These are phyloP conservation scores for Rhincodon typus DNA, from an alignment of 2,797 vertebrate genomes.

Conservation along the genomic window DNA sequence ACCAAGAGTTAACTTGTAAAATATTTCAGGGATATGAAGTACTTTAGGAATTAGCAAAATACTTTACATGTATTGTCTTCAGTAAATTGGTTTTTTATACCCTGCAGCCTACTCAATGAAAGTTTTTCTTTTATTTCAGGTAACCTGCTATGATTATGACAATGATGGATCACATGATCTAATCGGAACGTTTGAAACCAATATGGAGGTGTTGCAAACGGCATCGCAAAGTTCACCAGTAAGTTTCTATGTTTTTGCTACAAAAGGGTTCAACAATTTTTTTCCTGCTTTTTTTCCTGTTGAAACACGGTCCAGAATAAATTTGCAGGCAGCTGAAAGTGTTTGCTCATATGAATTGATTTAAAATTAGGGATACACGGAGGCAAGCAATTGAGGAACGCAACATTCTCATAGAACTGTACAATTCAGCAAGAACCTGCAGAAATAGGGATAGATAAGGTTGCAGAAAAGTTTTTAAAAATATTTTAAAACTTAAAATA, in stretches of 20 bases:
- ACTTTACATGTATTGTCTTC: neutral
- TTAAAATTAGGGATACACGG: too few species aligned
- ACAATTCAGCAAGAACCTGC: too few species aligned
- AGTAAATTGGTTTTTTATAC: neutral
- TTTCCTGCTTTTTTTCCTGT: neutral
- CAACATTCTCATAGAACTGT: too few species aligned
- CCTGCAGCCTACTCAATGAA: neutral
- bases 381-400: too few species aligned
- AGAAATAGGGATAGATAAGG: neutral
- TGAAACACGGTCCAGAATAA: too few species aligned
- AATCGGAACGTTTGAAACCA: conserved; percentile 32
- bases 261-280: neutral
- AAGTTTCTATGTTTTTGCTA: neutral
- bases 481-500: neutral
- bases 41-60: neutral
- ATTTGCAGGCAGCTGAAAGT: too few species aligned
- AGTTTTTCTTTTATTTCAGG: neutral
- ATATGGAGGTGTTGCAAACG: conserved; percentile 12
- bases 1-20: neutral
- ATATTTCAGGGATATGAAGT: neutral
- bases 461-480: neutral
- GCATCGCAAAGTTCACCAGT: conserved; percentile 32
- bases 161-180: conserved; percentile 39
- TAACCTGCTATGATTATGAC: conserved; percentile 38
- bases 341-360: too few species aligned